phyloP scores from a whole-genome alignment of 2,113 vertebrate species.

The Poeciliopsis retropinna region DNA sequence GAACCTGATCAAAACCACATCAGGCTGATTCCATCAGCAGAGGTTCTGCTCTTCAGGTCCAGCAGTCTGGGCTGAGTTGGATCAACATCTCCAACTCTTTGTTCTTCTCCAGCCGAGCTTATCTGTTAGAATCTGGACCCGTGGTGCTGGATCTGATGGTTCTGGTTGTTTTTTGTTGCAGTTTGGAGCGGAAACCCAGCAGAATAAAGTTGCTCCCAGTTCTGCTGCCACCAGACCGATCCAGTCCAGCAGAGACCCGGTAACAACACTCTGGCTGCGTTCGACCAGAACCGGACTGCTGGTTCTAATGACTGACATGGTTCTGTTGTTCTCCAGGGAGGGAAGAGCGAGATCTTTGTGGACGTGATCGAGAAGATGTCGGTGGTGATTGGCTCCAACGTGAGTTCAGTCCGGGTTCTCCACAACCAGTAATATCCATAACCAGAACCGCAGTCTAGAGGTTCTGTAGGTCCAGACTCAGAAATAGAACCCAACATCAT shows the following conservation, averaged over 20 bases:
- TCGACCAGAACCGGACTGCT: too few species aligned
- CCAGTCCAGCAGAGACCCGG: conserved; percentile 84
- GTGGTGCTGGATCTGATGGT: neutral
- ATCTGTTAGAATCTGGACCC: too few species aligned
- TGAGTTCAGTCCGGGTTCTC: conserved; percentile 63
- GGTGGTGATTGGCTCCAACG: conserved; percentile 87
- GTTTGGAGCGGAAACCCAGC: conserved; percentile 93
- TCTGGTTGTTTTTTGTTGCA: conserved; percentile 41
- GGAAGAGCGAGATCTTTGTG: conserved; percentile 89
- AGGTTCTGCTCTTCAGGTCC: too few species aligned
- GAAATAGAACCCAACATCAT: too few species aligned
- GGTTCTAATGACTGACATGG: neutral
- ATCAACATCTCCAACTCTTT: too few species aligned
- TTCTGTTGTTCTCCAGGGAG: conserved; percentile 72
- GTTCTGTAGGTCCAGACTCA: too few species aligned
- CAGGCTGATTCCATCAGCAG: too few species aligned
- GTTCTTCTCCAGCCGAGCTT: neutral
- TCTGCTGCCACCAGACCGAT: conserved; percentile 86
- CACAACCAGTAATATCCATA: too few species aligned
- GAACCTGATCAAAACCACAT: too few species aligned
- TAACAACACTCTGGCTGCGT: conserved; percentile 22
- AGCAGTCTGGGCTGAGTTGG: too few species aligned
- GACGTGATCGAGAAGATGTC: conserved; percentile 89
- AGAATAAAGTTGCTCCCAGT: conserved; percentile 89
- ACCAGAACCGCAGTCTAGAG: too few species aligned